Percentiles rank a stretch among this genome's conserved stretches.
Evolutionary conservation across 2,888 invertebrate genomes (phyloP).

Genomic region (Chesias legatella): DNA sequence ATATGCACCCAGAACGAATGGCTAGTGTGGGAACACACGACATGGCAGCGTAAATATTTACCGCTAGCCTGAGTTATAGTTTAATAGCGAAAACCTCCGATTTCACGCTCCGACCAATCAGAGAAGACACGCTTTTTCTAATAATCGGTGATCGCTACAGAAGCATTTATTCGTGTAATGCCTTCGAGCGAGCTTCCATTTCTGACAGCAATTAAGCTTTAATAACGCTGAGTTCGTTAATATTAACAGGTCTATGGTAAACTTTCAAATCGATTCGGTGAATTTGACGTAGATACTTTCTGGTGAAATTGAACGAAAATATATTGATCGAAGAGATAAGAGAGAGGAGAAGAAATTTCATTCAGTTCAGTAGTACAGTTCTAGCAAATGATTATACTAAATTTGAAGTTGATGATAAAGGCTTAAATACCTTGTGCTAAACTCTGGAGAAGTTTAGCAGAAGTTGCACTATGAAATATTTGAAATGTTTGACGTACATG

Average conservation of each 20-base stretch:
- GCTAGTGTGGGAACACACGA: slow-evolving; percentile 34
- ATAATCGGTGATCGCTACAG: slow-evolving; percentile 64
- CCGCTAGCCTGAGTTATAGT: slow-evolving; percentile 23
- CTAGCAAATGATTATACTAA: too few relatives aligned
- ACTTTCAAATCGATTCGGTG: slow-evolving; percentile 18
- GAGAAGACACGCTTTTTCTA: slow-evolving; percentile 61
- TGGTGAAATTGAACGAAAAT: too few relatives aligned
- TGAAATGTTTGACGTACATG: too few relatives aligned
- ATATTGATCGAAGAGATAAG: too few relatives aligned
- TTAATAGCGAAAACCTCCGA: slow-evolving; percentile 27
- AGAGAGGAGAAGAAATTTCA: too few relatives aligned
- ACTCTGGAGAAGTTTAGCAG: too few relatives aligned
- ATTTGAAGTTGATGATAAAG: too few relatives aligned
- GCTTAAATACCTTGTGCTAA: too few relatives aligned
- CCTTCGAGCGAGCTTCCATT: slow-evolving; percentile 20
- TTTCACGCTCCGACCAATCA: slow-evolving; percentile 27
- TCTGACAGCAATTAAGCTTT: slow-evolving; percentile 25
- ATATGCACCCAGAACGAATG: slow-evolving; percentile 19
- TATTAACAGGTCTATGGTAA: slow-evolving; percentile 13
- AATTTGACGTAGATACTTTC: too few relatives aligned
- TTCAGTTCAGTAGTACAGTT: too few relatives aligned
- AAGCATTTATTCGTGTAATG: slow-evolving; percentile 50
- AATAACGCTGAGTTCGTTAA: slow-evolving; percentile 23
- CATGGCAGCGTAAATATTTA: slow-evolving; percentile 29
- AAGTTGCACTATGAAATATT: too few relatives aligned